Evolutionary conservation across 2,888 invertebrate species (phyloP).

Genomic region (Lymantria monacha): DNA sequence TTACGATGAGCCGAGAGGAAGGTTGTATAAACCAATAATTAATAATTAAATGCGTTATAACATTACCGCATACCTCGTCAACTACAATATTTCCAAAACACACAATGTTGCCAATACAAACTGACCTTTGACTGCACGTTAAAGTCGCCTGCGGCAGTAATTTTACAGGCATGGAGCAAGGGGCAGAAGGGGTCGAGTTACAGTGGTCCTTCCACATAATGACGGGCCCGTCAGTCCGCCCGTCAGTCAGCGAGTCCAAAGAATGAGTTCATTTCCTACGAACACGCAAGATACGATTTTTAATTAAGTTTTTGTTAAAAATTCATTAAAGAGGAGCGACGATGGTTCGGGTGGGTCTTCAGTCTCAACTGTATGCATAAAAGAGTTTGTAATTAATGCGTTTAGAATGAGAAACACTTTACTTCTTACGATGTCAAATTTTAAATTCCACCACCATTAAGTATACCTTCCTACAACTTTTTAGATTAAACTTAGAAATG

Average conservation of each 20-base stretch:
- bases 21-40: constrained; percentile 56
- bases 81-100: constrained; percentile 69
- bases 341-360: constrained; percentile 57
- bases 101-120: constrained; percentile 51
- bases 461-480: constrained; percentile 47
- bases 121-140: constrained; percentile 56
- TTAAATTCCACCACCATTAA: constrained; percentile 51
- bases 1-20: constrained; percentile 48
- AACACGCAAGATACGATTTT: constrained; percentile 80
- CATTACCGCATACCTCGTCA: constrained; percentile 64
- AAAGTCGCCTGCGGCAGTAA: constrained; percentile 48
- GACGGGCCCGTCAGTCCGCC: constrained; percentile 71
- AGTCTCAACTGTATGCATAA: constrained; percentile 62
- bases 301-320: constrained; percentile 82
- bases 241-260: constrained; percentile 75
- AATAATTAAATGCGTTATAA: constrained; percentile 68
- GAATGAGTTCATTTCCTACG: constrained; percentile 82
- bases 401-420: constrained; percentile 47
- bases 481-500: constrained; percentile 51
- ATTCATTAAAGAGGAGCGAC: constrained; percentile 74
- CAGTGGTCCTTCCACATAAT: constrained; percentile 61
- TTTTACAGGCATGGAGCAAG: constrained; percentile 42
- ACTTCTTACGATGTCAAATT: constrained; percentile 56
- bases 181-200: constrained; percentile 50
- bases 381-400: constrained; percentile 75